Percentiles rank a stretch among this genome's conserved stretches.
phyloP scores from a whole-genome alignment of 2,888 invertebrate species.

The Fissipunctia ypsillon region DNA sequence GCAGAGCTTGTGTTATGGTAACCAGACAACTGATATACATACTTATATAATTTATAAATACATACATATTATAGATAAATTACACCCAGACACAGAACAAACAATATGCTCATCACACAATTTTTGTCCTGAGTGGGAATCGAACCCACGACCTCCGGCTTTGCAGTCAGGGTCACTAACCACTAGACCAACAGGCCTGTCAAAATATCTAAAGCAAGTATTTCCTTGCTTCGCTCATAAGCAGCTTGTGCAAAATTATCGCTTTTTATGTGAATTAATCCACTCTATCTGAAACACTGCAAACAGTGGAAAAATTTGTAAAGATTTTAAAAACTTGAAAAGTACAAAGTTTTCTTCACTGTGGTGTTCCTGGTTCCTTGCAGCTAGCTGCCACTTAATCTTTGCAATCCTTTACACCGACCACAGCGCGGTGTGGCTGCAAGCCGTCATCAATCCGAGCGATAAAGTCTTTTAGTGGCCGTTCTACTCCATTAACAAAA shows the following conservation, averaged over 20 bases:
- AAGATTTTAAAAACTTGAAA: slow-evolving; percentile 15
- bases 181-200: too few relatives aligned
- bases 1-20: too few relatives aligned
- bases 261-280: neutral
- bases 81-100: too few relatives aligned
- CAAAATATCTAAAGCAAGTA: too few relatives aligned
- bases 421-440: slow-evolving; percentile 23
- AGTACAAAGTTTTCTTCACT: slow-evolving; percentile 5
- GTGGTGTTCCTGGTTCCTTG: slow-evolving; percentile 12
- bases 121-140: too few relatives aligned
- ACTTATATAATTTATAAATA: too few relatives aligned
- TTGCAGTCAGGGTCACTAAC: too few relatives aligned
- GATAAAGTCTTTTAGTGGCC: slow-evolving; percentile 30
- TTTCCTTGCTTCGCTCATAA: too few relatives aligned
- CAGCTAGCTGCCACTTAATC: slow-evolving; percentile 36
- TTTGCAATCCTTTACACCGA: slow-evolving; percentile 28
- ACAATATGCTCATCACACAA: too few relatives aligned
- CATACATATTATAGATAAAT: too few relatives aligned
- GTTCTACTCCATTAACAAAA: slow-evolving; percentile 3
- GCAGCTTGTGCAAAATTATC: neutral
- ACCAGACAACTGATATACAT: too few relatives aligned
- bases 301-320: neutral
- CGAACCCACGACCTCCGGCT: too few relatives aligned
- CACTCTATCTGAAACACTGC: neutral
- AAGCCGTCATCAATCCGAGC: slow-evolving; percentile 37